Conservation (phyloP, 2,113 vertebrate species). For the Pterocles gutturalis region DNA sequence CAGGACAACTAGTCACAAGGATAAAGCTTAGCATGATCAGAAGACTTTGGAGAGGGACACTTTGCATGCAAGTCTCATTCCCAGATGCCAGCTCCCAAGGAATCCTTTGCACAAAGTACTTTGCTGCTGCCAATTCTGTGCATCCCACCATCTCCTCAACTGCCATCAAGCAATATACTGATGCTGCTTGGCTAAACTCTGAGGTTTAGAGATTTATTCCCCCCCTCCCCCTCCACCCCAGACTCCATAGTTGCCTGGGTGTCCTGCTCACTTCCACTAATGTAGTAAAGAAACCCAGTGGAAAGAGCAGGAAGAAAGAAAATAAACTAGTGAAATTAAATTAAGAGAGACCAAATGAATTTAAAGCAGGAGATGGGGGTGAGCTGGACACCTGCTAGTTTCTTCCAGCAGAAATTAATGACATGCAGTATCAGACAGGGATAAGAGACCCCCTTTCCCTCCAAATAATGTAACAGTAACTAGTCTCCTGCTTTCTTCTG, state of each 20-base stretch:
- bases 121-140: not conserved
- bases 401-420: not conserved
- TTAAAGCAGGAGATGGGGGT: not conserved
- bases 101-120: not conserved
- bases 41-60: not conserved
- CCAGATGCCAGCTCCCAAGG: not conserved
- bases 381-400: not conserved
- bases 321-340: not conserved
- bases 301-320: not conserved
- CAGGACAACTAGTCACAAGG: not conserved
- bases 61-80: not conserved
- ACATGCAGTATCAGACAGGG: not conserved
- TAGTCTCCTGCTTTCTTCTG: not conserved
- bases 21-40: not conserved
- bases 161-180: not conserved
- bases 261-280: not conserved
- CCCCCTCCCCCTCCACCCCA: no score
- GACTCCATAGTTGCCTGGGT: not conserved
- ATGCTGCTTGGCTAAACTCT: not conserved
- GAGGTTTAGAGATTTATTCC: not conserved
- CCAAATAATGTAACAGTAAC: not conserved
- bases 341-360: not conserved
- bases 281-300: not conserved
- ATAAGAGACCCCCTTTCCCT: not conserved
- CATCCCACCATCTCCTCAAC: not conserved